phyloP scores from a whole-genome alignment of 2,888 invertebrate genomes.

The Aquatica leii region DNA sequence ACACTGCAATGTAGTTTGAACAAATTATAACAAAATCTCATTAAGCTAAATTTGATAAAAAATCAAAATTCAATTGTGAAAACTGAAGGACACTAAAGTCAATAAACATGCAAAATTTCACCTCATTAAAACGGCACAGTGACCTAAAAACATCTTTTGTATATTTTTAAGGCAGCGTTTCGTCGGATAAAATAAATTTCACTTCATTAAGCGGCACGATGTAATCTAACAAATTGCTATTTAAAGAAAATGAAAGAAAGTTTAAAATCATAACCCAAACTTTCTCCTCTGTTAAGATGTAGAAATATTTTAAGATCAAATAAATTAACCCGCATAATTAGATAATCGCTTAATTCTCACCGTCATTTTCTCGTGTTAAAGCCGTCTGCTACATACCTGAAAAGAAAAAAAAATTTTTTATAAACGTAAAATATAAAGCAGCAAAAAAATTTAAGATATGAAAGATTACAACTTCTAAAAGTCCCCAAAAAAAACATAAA shows the following conservation, averaged over 20 bases:
- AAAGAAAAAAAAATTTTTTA: not conserved
- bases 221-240: not conserved
- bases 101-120: conserved; percentile 20
- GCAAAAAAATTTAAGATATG: too few relatives aligned
- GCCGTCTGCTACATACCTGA: not conserved
- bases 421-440: too few relatives aligned
- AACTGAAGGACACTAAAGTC: not conserved
- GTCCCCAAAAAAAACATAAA: too few relatives aligned
- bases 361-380: not conserved
- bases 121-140: conserved; percentile 31
- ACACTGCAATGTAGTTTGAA: too few relatives aligned
- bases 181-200: conserved; percentile 27
- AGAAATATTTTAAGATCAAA: not conserved
- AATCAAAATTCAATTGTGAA: too few relatives aligned
- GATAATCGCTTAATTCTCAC: too few relatives aligned
- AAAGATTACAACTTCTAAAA: too few relatives aligned
- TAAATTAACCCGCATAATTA: too few relatives aligned
- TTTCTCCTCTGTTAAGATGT: not conserved
- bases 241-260: not conserved
- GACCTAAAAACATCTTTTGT: conserved; percentile 31
- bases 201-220: conserved; percentile 22
- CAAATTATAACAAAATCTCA: too few relatives aligned
- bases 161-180: conserved; percentile 24
- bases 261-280: not conserved
- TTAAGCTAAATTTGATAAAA: too few relatives aligned